Base-by-base conservation (phyloP, 2,797 vertebrate species). In the Decapterus maruadsi region DNA sequence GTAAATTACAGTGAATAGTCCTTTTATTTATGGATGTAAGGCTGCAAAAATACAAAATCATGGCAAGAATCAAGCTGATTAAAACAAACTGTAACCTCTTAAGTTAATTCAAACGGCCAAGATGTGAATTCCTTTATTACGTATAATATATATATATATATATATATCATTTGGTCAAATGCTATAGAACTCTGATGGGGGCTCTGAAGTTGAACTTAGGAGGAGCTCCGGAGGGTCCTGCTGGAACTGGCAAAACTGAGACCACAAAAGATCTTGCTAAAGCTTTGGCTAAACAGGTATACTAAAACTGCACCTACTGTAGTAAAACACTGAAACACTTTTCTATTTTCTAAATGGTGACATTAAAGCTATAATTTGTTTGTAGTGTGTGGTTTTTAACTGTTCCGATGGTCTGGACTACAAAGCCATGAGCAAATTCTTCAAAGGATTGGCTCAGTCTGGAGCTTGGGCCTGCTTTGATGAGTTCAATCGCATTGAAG, bases 341-440 rank as follows among this genome's bases (percentile, higher is more conserved):
- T 6, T 54, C 6, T 9, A 22, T 9, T 4, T 38, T 17, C 1
- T 26, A 43, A 14, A 20, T 63, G 11, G 19, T 48, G 5, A 67
- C 42, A 57, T 48, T 56, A 13, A 36, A 43, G 45, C 14, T 77
- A 1, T 26, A 75, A 50, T 77, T 57, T 89, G 17, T 83, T 71
- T 91, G 68, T 34, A 99, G 98, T 98, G 97, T 81, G 97, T 99
- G 72, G 98, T 99, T 74, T 99, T 99, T 89, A 99, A 98, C 87
- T 99, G 98, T 85, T 99, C 97, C 0, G 97, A 98, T 82, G 97
- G 97, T 56, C 95, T 99, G 17, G 96, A 99, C 89, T 97, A 98
- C 93, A 98, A 97, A 87, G 97, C 97, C 54, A 99, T 99, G 98
- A 97, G 98, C 76, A 99, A 99, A 79, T 99, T 98, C 91, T 99